phyloP scores from a whole-genome alignment of 53 echinoderm and acorn worm genomes.

The Astropecten irregularis region DNA sequence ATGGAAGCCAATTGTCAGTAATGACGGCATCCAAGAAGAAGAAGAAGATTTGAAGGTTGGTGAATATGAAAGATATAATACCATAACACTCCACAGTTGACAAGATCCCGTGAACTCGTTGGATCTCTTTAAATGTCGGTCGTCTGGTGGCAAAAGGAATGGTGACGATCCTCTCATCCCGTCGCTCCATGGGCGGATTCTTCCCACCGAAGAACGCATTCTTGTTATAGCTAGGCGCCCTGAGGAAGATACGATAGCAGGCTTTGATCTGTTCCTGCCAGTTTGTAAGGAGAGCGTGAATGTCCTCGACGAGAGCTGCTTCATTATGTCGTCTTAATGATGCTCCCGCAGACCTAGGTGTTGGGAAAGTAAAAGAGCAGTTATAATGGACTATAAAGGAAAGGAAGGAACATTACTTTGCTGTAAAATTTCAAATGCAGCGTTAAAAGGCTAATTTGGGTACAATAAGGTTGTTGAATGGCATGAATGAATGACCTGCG shows the following conservation, averaged over 20 bases:
- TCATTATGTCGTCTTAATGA: constrained; percentile 86
- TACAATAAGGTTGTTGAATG: too few species aligned
- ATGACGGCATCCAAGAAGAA: not conserved
- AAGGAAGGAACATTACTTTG: not conserved
- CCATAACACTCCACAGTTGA: constrained; percentile 78
- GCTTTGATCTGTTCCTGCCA: constrained; percentile 74
- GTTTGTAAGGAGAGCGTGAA: constrained; percentile 70
- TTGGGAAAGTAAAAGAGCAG: not conserved
- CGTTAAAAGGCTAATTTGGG: too few species aligned
- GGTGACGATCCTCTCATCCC: constrained; percentile 72
- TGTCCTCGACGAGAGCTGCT: constrained; percentile 79
- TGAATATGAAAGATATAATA: too few species aligned
- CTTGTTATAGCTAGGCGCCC: constrained; percentile 88
- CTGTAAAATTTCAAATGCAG: not conserved
- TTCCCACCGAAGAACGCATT: constrained; percentile 88
- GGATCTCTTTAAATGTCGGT: constrained; percentile 82
- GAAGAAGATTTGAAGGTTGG: too few species aligned
- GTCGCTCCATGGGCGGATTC: constrained; percentile 62
- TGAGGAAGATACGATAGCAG: constrained; percentile 81
- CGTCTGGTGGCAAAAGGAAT: constrained; percentile 88
- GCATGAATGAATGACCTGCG: too few species aligned
- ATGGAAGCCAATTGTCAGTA: not conserved
- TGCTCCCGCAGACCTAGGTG: constrained; percentile 88
- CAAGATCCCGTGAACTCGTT: constrained; percentile 70
- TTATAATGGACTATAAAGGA: not conserved